These are phyloP conservation scores for Arvicola amphibius DNA, from an alignment of 2,797 vertebrate genomes.

Conservation along the genomic window DNA sequence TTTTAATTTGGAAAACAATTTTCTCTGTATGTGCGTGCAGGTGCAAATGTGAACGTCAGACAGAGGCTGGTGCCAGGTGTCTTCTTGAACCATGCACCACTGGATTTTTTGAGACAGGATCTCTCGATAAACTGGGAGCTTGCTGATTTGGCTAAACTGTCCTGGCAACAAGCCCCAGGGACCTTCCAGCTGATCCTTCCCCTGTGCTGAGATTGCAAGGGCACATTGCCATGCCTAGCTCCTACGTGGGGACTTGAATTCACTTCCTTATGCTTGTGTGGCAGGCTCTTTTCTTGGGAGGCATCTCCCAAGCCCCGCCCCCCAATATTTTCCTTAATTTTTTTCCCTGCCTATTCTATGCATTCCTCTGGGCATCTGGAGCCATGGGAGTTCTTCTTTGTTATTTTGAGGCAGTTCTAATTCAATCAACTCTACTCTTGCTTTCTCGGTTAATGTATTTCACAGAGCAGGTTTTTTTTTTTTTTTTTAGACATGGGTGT, in stretches of 20 bases:
- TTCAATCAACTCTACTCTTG: neutral
- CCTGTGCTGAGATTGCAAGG: neutral
- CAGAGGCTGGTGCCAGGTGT: neutral
- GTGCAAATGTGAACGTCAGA: neutral
- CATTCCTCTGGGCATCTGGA: neutral
- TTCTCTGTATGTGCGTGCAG: neutral
- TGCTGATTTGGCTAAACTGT: neutral
- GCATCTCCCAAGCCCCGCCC: neutral
- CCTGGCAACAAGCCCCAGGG: neutral
- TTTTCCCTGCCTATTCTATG: neutral
- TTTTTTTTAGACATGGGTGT: neutral
- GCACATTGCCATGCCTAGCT: neutral
- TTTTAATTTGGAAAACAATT: neutral
- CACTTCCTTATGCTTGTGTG: neutral
- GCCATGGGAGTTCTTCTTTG: neutral
- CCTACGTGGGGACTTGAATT: neutral
- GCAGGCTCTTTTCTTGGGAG: neutral
- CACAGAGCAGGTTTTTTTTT: neutral
- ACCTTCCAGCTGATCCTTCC: neutral
- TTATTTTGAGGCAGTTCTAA: neutral
- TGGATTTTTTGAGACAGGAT: neutral
- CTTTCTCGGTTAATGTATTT: neutral
- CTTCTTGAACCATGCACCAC: neutral
- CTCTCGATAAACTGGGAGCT: neutral
- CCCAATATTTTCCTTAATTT: neutral